A percentile compares a stretch with the other conserved stretches of the same genome.
phyloP scores from a whole-genome alignment of 2,113 vertebrate genomes.

The Geothlypis trichas region DNA sequence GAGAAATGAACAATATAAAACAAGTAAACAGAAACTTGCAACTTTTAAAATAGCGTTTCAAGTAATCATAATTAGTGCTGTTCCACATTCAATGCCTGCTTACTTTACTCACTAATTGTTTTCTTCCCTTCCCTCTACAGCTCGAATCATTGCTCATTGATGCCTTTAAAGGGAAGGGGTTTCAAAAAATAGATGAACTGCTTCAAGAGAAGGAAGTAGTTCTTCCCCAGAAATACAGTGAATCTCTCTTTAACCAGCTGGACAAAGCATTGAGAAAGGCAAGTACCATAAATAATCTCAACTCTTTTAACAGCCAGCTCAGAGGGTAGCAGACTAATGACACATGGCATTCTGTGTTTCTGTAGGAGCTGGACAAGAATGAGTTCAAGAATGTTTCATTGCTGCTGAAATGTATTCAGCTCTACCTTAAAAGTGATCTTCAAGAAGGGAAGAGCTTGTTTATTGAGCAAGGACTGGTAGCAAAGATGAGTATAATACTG shows the following conservation, averaged over 20 bases:
- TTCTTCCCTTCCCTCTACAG: conserved; percentile 21
- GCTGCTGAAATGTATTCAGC: conserved; percentile 79
- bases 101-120: accelerated
- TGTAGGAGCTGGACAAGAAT: conserved; percentile 81
- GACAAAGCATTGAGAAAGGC: conserved; percentile 68
- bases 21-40: background rate
- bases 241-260: conserved; percentile 54
- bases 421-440: conserved; percentile 58
- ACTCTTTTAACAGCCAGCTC: accelerated
- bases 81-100: accelerated
- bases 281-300: background rate
- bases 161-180: conserved; percentile 64
- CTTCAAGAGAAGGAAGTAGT: conserved; percentile 45
- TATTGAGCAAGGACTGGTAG: conserved; percentile 77
- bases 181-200: conserved; percentile 64
- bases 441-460: conserved; percentile 60
- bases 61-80: background rate
- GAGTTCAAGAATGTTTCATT: conserved; percentile 72
- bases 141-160: conserved; percentile 63
- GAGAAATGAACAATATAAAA: background rate
- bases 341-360: background rate
- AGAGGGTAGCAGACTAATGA: background rate
- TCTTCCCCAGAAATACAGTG: conserved; percentile 58
- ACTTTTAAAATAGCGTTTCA: accelerated
- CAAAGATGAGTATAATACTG: conserved; percentile 81